These are phyloP conservation scores for Mus pahari DNA, from an alignment of 2,113 vertebrate species.

Conservation along the genomic window DNA sequence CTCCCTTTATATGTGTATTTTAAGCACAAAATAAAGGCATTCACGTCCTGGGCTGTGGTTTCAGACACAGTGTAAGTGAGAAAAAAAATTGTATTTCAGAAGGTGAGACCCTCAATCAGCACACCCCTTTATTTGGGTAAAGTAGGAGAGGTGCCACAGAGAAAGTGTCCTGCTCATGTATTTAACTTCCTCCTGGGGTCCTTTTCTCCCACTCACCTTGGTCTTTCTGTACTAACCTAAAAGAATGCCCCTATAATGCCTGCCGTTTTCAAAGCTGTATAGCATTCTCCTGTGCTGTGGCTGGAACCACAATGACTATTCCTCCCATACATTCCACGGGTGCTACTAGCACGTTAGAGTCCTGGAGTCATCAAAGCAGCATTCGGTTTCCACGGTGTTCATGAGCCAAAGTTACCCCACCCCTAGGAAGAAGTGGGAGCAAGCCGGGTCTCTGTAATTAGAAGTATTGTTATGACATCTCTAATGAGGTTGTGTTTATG, in stretches of 20 bases:
- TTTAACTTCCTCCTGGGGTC: not conserved
- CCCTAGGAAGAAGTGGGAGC: not conserved
- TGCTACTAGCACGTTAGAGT: not conserved
- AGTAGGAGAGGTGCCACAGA: not conserved
- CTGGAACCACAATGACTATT: not conserved
- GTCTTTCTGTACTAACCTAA: not conserved
- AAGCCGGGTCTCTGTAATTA: not conserved
- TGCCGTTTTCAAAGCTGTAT: not conserved
- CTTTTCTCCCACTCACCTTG: not conserved
- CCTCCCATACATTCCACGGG: not conserved
- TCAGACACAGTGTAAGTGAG: too few species aligned
- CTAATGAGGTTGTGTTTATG: not conserved
- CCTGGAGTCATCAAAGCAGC: not conserved
- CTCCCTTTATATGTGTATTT: too few species aligned
- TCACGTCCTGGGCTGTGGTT: too few species aligned
- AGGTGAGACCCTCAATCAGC: not conserved
- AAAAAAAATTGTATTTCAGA: too few species aligned
- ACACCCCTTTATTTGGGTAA: not conserved
- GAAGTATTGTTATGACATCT: not conserved
- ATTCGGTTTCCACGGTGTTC: not conserved
- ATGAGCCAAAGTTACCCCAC: not conserved
- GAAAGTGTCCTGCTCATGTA: not conserved
- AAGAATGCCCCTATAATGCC: not conserved
- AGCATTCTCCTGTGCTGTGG: not conserved
- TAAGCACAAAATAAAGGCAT: too few species aligned